A percentile compares a stretch with the other conserved stretches of the same genome.
Evolutionary conservation across 23 tunicate genomes (phyloP).

Genomic region (Corella eumyota): DNA sequence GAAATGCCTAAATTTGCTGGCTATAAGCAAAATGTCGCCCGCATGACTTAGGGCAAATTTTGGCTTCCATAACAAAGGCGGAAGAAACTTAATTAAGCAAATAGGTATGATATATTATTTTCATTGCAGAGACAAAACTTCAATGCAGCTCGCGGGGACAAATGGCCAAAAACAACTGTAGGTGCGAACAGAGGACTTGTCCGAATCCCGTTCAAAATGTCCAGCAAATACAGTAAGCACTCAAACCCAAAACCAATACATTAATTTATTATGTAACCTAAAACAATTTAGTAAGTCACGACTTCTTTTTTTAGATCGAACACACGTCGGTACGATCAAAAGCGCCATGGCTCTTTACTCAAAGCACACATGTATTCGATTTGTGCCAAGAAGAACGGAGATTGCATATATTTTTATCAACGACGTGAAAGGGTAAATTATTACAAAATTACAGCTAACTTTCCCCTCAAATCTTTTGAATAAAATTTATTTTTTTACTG

Average conservation of each 20-base stretch:
- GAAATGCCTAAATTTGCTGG: too few species aligned
- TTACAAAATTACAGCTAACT: too few species aligned
- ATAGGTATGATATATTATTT: too few species aligned
- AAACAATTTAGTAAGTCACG: too few species aligned
- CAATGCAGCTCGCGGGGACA: slow-evolving; percentile 42
- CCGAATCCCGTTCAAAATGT: slow-evolving; percentile 72
- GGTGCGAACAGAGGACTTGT: slow-evolving; percentile 67
- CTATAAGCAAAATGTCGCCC: too few species aligned
- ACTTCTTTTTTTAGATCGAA: slow-evolving; percentile 23
- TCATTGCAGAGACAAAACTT: slow-evolving; percentile 41
- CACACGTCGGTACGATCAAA: slow-evolving; percentile 49
- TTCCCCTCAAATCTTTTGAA: too few species aligned
- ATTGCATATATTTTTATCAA: slow-evolving; percentile 54
- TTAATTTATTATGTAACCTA: background rate
- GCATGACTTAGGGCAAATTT: too few species aligned
- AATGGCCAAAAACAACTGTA: slow-evolving; percentile 55
- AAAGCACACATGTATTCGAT: slow-evolving; percentile 80
- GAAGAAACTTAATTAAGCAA: too few species aligned
- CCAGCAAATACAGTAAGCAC: slow-evolving; percentile 76
- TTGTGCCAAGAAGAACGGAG: slow-evolving; percentile 60
- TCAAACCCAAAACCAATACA: background rate
- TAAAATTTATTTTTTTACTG: too few species aligned
- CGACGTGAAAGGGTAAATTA: slow-evolving; percentile 61
- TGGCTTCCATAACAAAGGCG: too few species aligned
- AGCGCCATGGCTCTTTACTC: slow-evolving; percentile 65